Evolutionary conservation across 2,888 invertebrate species (phyloP).

Genomic region (Scaptomyza flava): DNA sequence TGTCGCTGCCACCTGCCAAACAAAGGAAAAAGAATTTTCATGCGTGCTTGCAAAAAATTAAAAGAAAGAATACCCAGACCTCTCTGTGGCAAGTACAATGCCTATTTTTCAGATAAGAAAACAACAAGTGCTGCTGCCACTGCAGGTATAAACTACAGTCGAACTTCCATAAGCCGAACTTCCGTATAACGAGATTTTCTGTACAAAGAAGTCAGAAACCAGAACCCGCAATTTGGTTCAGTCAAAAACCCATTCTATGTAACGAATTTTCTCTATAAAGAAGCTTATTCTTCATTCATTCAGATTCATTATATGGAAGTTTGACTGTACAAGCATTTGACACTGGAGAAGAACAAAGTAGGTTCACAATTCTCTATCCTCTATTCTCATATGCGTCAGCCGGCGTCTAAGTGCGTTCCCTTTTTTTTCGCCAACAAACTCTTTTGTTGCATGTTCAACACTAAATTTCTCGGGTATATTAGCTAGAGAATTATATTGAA

Average conservation of each 20-base stretch:
- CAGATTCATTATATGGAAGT: too few relatives aligned
- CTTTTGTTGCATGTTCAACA: slow-evolving; percentile 25
- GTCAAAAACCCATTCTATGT: too few relatives aligned
- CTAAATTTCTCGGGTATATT: not conserved
- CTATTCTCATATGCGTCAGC: slow-evolving; percentile 41
- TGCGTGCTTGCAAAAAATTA: slow-evolving; percentile 73
- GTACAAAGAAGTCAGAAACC: too few relatives aligned
- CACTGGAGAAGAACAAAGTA: slow-evolving; percentile 5
- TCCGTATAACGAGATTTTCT: too few relatives aligned
- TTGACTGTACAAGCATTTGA: slow-evolving; percentile 47
- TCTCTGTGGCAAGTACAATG: slow-evolving; percentile 57
- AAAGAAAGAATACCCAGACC: slow-evolving; percentile 48
- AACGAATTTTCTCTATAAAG: too few relatives aligned
- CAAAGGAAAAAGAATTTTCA: slow-evolving; percentile 79
- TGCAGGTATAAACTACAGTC: slow-evolving; percentile 4
- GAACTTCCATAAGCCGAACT: too few relatives aligned
- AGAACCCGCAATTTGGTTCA: too few relatives aligned
- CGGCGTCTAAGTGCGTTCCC: slow-evolving; percentile 68
- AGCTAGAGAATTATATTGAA: not conserved
- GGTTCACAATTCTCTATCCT: slow-evolving; percentile 6
- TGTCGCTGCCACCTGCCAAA: slow-evolving; percentile 42
- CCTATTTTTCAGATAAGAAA: slow-evolving; percentile 73
- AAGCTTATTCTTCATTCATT: too few relatives aligned
- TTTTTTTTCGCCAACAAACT: slow-evolving; percentile 12
- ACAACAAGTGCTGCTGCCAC: slow-evolving; percentile 54